Base-by-base conservation (phyloP, 2,797 vertebrate species). In the Liparis tanakae region DNA sequence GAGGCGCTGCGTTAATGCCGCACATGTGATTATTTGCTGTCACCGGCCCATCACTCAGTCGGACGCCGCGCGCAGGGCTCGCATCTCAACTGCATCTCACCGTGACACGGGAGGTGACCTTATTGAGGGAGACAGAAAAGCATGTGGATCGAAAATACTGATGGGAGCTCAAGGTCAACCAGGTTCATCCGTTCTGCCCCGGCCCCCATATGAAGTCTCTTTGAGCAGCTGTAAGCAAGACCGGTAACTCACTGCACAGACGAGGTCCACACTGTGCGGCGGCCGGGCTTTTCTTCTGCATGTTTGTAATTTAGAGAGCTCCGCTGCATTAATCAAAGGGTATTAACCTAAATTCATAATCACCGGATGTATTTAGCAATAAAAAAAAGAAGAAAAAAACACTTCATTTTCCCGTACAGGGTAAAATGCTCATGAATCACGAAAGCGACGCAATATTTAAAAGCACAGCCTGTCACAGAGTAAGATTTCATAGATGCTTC, bases 81-180 rank as follows among this genome's bases (percentile, higher is more conserved):
- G 76, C 67, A 87, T 81, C 85, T 84, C 77, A 74, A 84, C 85
- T 73, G 76, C n/a, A n/a, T n/a, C 55, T 83, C 72, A 30, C 69
- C 8, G 3, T 79, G 89, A 84, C 85, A 87, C 66, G 69, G 83
- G 85, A 89, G 80, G 87, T 91, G 90, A 92, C 89, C 92, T 89
- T 85, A 64, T 36, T n/a, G 56, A 54, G 41, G 51, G 69, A 54
- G 69, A 81, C 33, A 56, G 81, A 72, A 50, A 67, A 70, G 82
- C 65, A 62, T 6, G 8, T 30, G 46, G 87, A 91, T 89, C 70
- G 76, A 90, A 88, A 90, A 90, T 82, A 85, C 82, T 88, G 86
- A 93, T 85, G 74, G 79, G 86, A 65, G 74, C 83, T 89, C 85
- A 91, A 90, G 91, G 90, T 90, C 87, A 85, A 63, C 41, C 58